Evolutionary conservation across 1,140 invertebrate species (phyloP), one percentile per base, ranked within the genome.

Genomic region (Gonioctena quinquepunctata): DNA sequence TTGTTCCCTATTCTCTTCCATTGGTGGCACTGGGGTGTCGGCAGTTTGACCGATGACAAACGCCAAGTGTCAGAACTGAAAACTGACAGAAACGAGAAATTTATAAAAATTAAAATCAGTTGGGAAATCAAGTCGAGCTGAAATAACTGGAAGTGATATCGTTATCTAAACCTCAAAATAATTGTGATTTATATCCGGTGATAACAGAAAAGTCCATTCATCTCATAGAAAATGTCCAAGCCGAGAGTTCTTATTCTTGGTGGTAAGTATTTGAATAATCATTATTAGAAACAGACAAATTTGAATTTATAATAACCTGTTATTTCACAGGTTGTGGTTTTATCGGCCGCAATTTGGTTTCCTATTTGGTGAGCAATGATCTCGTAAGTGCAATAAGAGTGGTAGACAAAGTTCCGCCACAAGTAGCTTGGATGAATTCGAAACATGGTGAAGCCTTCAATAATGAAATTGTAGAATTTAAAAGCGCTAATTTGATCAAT

Each of bases 361-460:
- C 91, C 67, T 93, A 93, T 84, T 86, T 96, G 76, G 84, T 96
- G 73, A 86, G 87, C 59, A 93, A 95, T 85, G 87, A 94, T 76
- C 83, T 95, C 74, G 90, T 90, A 33, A 90, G 90, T 71, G 86
- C 87, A 81, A 82, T 96, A 42, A 88, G 93, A 77, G 89, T 96
- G 57, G 92, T 94, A 68, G 95, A 97, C 85, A 97, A 97, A 86
- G 94, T 95, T 16, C 94, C 94, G 23, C 95, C 95, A 1, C 92
- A 95, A 83, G 92, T 94, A 76, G 94, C 94, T 3, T 97, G 94
- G 91, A 83, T 97, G 4, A 96, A 94, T 81, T 82, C 86, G 8
- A 84, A 85, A 71, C 94, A 96, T 79, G 85, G 89, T 59, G 86
- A 89, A 77, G 83, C 89, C 33, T 96, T 96, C 83, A 84, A 89